Percentiles rank a stretch among this genome's conserved stretches.
Evolutionary conservation across 1,140 invertebrate species (phyloP).

Genomic region (Phymorhynchus buccinoides): DNA sequence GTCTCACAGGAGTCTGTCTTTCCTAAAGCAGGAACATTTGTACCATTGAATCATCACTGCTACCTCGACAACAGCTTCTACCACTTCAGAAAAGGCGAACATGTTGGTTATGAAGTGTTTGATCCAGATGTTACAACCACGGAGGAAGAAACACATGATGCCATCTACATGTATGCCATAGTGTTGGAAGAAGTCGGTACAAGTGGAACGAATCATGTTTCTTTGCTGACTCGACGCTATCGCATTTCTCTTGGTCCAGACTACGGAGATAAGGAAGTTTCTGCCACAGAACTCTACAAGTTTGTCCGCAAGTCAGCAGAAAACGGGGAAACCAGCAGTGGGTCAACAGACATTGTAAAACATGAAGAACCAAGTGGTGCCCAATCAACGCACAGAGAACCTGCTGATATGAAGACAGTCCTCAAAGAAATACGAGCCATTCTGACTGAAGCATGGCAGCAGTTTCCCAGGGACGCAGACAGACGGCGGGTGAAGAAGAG

Average conservation of each 20-base stretch:
- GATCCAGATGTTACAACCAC: conserved; percentile 43
- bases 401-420: conserved; percentile 34
- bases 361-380: conserved; percentile 2
- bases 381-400: too few relatives aligned
- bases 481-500: conserved; percentile 63
- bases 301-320: background rate
- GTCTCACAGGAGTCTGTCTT: conserved; percentile 27
- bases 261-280: conserved; percentile 40
- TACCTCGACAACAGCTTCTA: conserved; percentile 53
- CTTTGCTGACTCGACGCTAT: conserved; percentile 45
- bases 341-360: background rate
- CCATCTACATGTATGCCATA: conserved; percentile 52
- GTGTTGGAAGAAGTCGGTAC: conserved; percentile 45
- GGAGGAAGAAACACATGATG: conserved; percentile 28
- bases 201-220: background rate
- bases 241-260: conserved; percentile 54
- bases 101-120: conserved; percentile 56
- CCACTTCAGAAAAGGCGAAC: conserved; percentile 52
- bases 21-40: conserved; percentile 49
- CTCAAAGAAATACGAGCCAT: conserved; percentile 48
- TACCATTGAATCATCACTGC: conserved; percentile 52
- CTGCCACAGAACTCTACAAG: conserved; percentile 49
- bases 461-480: conserved; percentile 47
- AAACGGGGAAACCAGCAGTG: background rate
- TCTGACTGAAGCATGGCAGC: conserved; percentile 54